A percentile compares a stretch with the other conserved stretches of the same genome.
Conservation (phyloP, 2,797 vertebrate species). For the Furcifer pardalis region DNA sequence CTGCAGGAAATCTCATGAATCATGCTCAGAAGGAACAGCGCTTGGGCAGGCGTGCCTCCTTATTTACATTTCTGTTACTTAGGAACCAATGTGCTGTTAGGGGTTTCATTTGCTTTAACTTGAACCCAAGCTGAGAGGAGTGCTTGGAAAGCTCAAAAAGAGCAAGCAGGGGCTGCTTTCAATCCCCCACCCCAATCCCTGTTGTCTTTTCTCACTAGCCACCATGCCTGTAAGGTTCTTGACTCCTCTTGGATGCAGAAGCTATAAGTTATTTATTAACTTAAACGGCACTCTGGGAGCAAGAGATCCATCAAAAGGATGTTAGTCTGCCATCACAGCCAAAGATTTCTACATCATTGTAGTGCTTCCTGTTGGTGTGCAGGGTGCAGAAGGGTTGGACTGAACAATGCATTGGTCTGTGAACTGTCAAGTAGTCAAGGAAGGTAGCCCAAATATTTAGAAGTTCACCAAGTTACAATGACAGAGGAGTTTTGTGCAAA, state of each 20-base stretch:
- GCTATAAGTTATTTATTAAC: conserved; percentile 16
- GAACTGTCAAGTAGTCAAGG: conserved; percentile 16
- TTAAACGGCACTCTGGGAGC: conserved; percentile 7
- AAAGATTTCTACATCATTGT: neutral
- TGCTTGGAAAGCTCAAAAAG: conserved; percentile 14
- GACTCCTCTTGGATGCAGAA: conserved; percentile 37
- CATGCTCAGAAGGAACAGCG: neutral
- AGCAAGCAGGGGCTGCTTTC: neutral
- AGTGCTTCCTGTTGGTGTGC: neutral
- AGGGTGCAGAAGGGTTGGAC: neutral
- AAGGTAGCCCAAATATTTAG: conserved; percentile 36
- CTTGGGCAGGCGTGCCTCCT: accelerated
- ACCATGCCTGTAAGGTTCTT: conserved; percentile 20
- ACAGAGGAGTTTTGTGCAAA: too few relatives aligned
- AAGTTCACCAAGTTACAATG: conserved; percentile 37
- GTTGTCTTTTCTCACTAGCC: neutral
- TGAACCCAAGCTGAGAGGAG: neutral
- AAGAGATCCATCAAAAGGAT: conserved; percentile 49
- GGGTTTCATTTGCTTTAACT: conserved; percentile 30
- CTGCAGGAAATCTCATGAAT: conserved; percentile 12
- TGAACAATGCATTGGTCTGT: conserved; percentile 22
- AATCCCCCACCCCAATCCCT: neutral
- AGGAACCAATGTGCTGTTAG: conserved; percentile 34
- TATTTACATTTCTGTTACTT: conserved; percentile 35
- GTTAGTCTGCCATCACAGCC: conserved; percentile 40